phyloP scores from a whole-genome alignment of 2,113 vertebrate species.

The Gallinago paraguaiae region DNA sequence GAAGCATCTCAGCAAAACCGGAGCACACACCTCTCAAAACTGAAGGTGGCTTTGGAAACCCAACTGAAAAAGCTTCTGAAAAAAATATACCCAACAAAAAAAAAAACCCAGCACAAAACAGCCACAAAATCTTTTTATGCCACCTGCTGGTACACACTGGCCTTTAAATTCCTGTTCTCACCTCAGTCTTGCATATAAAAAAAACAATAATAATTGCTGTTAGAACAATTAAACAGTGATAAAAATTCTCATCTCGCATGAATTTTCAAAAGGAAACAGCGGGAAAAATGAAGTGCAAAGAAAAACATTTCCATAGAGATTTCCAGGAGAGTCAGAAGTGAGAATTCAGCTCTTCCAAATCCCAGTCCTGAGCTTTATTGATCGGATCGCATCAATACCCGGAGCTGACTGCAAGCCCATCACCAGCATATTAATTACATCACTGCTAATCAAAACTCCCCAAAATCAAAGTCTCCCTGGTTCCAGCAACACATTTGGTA shows the following conservation, averaged over 20 bases:
- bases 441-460: not conserved
- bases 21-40: not conserved
- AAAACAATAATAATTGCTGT: not conserved
- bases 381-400: fast-evolving
- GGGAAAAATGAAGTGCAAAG: not conserved
- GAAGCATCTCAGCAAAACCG: fast-evolving
- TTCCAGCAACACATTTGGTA: no score
- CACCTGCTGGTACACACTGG: not conserved
- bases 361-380: fast-evolving
- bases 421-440: fast-evolving
- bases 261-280: not conserved
- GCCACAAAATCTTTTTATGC: not conserved
- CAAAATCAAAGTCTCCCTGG: not conserved
- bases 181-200: not conserved
- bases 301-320: not conserved
- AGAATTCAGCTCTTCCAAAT: not conserved
- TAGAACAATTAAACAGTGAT: not conserved
- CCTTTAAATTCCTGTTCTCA: not conserved
- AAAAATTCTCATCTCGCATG: not conserved
- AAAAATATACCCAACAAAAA: not conserved
- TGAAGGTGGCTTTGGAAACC: not conserved
- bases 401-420: no score
- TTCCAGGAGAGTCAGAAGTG: not conserved
- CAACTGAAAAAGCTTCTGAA: not conserved
- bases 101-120: not conserved